Evolutionary conservation across 2,797 vertebrate genomes (phyloP), one percentile per base, ranked within the genome.

Genomic region (Melanotaenia maccullochi): DNA sequence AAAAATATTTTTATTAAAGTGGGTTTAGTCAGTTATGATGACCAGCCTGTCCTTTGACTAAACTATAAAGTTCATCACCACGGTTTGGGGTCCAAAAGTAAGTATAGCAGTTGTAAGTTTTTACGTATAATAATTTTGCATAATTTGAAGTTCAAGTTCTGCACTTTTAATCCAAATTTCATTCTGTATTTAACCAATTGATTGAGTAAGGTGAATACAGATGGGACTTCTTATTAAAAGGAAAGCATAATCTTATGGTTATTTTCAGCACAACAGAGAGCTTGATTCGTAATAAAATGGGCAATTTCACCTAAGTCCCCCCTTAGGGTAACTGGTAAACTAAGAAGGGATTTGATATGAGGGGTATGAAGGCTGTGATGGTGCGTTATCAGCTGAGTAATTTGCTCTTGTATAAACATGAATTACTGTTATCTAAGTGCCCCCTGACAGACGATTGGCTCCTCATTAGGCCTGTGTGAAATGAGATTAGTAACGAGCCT

Each of bases 331-430:
- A 71, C 63, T 83, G 82, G 81, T 87, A 84, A 89, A 90, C 88
- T 89, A 78, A 89, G 81, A 83, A 85, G 86, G 87, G 91, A 90
- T 92, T 90, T 88, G 89, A 90, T 81, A 78, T 68, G 71, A 87
- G 79, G 78, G 85, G 79, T 88, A 79, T 77, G 84, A 90, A 81
- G 65, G 75, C 82, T 84, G 80, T 81, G 91, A 87, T 91, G 85
- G 81, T 81, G 90, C 54, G 75, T 89, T 93, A 92, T 93, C 87
- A 85, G 77, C 87, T 90, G 75, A 91, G 89, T 92, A 92, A 93
- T 92, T 92, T 92, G 86, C 88, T 92, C 89, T 90, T 86, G 90
- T 92, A 89, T 87, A 90, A 93, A 94, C 90, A 91, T 91, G 92
- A 91, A 90, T 92, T 90, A 91, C 83, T 83, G 87, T 91, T 90